These are phyloP conservation scores for Caenorhabditis briggsae DNA, from an alignment of 1,140 invertebrate genomes.

Conservation along the genomic window DNA sequence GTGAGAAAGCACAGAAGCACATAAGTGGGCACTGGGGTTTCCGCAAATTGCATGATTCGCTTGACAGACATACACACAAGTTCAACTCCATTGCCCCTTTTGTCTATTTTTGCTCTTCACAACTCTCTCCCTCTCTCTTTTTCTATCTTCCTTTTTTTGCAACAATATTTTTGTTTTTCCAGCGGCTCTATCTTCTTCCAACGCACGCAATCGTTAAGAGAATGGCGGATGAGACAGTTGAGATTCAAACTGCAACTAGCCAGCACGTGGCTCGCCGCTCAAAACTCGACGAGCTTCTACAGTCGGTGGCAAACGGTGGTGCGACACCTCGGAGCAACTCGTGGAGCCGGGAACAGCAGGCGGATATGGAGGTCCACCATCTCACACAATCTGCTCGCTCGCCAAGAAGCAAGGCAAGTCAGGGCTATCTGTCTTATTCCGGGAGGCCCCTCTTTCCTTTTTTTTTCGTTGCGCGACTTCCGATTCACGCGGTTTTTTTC, in stretches of 20 bases:
- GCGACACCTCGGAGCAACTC: slow-evolving; percentile 33
- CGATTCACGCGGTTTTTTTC: slow-evolving; percentile 45
- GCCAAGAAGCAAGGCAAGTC: slow-evolving; percentile 54
- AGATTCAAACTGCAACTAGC: not conserved
- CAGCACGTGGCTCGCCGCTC: slow-evolving; percentile 27
- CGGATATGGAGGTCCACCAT: slow-evolving; percentile 38
- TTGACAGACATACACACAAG: slow-evolving; percentile 51
- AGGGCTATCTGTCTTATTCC: slow-evolving; percentile 50
- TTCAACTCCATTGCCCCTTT: slow-evolving; percentile 25
- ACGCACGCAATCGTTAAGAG: slow-evolving; percentile 43
- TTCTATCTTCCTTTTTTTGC: not conserved
- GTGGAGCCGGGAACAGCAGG: slow-evolving; percentile 53
- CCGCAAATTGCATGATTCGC: slow-evolving; percentile 54
- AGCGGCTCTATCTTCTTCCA: not conserved
- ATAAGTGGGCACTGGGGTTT: slow-evolving; percentile 54
- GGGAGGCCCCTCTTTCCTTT: not conserved
- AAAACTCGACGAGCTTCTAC: slow-evolving; percentile 45
- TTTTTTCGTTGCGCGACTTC: slow-evolving; percentile 17
- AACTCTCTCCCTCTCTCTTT: too few species aligned
- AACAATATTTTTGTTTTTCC: slow-evolving; percentile 45
- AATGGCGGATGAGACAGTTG: slow-evolving; percentile 50
- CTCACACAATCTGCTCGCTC: slow-evolving; percentile 51
- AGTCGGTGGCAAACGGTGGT: slow-evolving; percentile 32
- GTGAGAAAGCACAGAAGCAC: slow-evolving; percentile 50
- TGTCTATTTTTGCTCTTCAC: slow-evolving; percentile 30